These are phyloP conservation scores for Danaus plexippus DNA, from an alignment of 1,140 invertebrate species.

Conservation along the genomic window DNA sequence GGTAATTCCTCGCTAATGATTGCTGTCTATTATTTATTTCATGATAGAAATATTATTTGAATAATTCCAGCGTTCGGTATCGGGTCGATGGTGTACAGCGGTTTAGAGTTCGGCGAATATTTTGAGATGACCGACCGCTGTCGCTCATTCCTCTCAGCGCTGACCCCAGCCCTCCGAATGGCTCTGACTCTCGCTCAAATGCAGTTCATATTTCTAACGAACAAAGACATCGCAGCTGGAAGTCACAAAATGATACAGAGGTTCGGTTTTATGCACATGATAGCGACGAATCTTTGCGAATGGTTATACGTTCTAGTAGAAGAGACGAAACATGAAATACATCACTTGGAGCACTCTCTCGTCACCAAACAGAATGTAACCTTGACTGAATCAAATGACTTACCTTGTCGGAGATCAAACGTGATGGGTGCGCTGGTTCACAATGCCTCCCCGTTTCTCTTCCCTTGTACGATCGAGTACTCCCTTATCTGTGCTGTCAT, in stretches of 20 bases:
- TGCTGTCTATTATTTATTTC: slow-evolving; percentile 6
- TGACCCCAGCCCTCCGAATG: slow-evolving; percentile 76
- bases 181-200: slow-evolving; percentile 79
- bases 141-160: slow-evolving; percentile 72
- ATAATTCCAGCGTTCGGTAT: slow-evolving; percentile 76
- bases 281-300: slow-evolving; percentile 86
- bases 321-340: slow-evolving; percentile 86
- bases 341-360: slow-evolving; percentile 71
- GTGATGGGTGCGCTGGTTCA: slow-evolving; percentile 81
- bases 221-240: slow-evolving; percentile 76
- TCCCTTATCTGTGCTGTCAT: slow-evolving; percentile 87
- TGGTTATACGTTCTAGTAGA: slow-evolving; percentile 87
- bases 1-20: slow-evolving; percentile 50
- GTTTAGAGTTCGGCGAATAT: slow-evolving; percentile 79
- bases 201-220: slow-evolving; percentile 82
- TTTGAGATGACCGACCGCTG: slow-evolving; percentile 75
- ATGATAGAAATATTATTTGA: slow-evolving; percentile 10
- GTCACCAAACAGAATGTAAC: slow-evolving; percentile 21
- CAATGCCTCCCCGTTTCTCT: slow-evolving; percentile 87
- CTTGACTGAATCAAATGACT: slow-evolving; percentile 26
- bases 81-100: slow-evolving; percentile 82
- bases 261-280: slow-evolving; percentile 88
- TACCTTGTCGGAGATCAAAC: slow-evolving; percentile 67
- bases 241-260: slow-evolving; percentile 78
- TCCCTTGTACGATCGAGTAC: slow-evolving; percentile 93